A percentile compares a stretch with the other conserved stretches of the same genome.
Evolutionary conservation across 1,140 invertebrate genomes (phyloP).

Genomic region (Eriocheir sinensis): DNA sequence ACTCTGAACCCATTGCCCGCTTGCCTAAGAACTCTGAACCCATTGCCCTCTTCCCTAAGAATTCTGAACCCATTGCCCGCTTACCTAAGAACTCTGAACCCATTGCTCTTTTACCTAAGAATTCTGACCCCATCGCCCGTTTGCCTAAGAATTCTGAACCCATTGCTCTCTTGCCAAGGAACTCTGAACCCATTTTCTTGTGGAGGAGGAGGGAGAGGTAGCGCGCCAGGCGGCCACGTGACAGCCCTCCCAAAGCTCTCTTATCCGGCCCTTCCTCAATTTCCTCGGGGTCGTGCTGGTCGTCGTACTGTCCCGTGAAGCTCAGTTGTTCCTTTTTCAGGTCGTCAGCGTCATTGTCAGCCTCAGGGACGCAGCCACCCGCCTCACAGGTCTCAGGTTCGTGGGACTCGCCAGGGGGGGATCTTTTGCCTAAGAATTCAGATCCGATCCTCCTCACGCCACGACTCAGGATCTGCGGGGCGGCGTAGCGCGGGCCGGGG

Average conservation of each 20-base stretch:
- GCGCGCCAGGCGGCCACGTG: neutral
- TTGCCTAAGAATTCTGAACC: constrained; percentile 73
- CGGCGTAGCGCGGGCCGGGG: constrained; percentile 5
- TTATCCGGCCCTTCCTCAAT: neutral
- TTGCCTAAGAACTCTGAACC: constrained; percentile 70
- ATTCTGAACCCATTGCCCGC: constrained; percentile 71
- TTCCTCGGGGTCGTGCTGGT: neutral
- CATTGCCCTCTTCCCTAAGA: constrained; percentile 64
- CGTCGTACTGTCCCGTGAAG: constrained; percentile 61
- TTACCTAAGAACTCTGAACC: constrained; percentile 72
- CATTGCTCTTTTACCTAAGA: constrained; percentile 66
- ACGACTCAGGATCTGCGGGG: constrained; percentile 56
- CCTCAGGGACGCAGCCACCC: neutral
- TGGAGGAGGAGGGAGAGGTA: constrained; percentile 56
- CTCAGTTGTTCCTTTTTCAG: constrained; percentile 62
- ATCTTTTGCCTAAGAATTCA: constrained; percentile 69
- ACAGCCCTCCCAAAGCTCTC: neutral
- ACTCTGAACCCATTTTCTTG: constrained; percentile 73
- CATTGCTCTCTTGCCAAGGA: constrained; percentile 65
- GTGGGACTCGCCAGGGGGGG: neutral
- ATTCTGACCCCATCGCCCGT: constrained; percentile 70
- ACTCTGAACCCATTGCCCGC: constrained; percentile 68
- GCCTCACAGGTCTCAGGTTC: neutral
- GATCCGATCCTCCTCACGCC: constrained; percentile 69
- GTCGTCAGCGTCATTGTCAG: neutral